Base-by-base conservation (phyloP, 2,113 vertebrate species). In the Zosterops borbonicus region DNA sequence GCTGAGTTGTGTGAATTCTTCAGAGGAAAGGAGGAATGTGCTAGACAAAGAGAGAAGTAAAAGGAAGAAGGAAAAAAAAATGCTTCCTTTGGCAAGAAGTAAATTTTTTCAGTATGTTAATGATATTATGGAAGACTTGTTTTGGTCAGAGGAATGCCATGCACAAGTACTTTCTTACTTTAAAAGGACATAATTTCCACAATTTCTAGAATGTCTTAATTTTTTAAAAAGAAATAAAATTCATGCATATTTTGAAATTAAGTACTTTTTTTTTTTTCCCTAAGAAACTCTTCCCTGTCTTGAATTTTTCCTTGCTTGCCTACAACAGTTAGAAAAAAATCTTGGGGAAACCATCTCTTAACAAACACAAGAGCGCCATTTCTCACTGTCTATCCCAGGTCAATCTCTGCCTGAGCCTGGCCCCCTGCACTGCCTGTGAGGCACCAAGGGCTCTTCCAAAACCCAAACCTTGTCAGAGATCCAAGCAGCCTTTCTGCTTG, bases 351-450 rank as follows among this genome's bases (percentile, higher is more conserved):
- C 23, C 5, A 22, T 31, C 21, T 85, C 64, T 27, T 73, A 74
- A 29, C 12, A 69, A 86, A 65, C 15, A 20, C 2, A 16, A 44
- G n/a, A 85, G 27, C 19, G 11, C 10, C 12, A 12, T 17, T 35
- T 37, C 44, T 31, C 1, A 3, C 7, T 12, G 16, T 11, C 5
- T 1, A 5, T 75, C 37, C 10, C 2, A 2, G 9, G 31, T 37
- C 21, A 52, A 69, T 28, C 20, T 89, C 59, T 94, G 59, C 53
- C 39, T 62, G 6, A 0, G 0, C 15, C 31, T 60, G 44, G 3
- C 18, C 16, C 28, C 22, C 22, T 3, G 3, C 0, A 0, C 19
- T 24, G 31, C 56, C 35, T 17, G 18, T 11, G 15, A 71, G 33
- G 33, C 25, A 50, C 15, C 42, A 25, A 0, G 2, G 21, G 29